Conservation (phyloP, 2,113 vertebrate species). For the Anoplopoma fimbria region DNA sequence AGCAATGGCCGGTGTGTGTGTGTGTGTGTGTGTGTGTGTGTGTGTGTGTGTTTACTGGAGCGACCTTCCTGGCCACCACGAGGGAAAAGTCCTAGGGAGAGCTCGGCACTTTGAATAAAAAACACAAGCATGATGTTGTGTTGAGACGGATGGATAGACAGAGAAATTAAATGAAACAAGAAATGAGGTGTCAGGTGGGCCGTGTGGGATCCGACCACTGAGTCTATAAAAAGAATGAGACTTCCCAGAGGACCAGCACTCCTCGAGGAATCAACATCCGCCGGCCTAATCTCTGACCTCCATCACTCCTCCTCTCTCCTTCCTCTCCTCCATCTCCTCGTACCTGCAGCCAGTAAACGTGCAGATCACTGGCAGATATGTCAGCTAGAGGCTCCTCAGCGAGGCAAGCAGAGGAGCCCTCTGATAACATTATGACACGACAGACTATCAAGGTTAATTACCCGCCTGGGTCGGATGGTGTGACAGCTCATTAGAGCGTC, state of each 20-base stretch:
- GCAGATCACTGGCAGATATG: constrained; percentile 5
- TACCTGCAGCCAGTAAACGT: constrained; percentile 39
- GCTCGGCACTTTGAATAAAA: constrained; percentile 15
- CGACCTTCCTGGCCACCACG: not conserved
- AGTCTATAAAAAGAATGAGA: constrained; percentile 70
- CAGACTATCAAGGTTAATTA: constrained; percentile 65
- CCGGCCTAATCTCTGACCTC: constrained; percentile 62
- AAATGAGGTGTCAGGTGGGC: constrained; percentile 41
- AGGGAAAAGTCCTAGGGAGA: constrained; percentile 17
- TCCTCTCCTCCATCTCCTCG: constrained; percentile 41
- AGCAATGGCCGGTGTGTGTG: constrained; percentile 11
- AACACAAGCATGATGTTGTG: constrained; percentile 3
- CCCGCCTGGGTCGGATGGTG: constrained; percentile 29
- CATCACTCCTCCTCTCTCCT: constrained; percentile 47
- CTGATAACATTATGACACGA: constrained; percentile 41
- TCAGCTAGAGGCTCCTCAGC: constrained; percentile 25
- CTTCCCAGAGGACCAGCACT: constrained; percentile 67
- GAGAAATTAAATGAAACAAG: not conserved
- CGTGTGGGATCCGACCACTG: constrained; percentile 15
- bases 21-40: too few species aligned
- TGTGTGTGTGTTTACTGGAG: constrained; percentile 53
- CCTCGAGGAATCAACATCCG: constrained; percentile 73
- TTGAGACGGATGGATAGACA: constrained; percentile 12
- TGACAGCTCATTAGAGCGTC: constrained; percentile 60
- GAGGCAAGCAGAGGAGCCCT: not conserved